Base-by-base conservation (phyloP, 2,113 vertebrate genomes). In the Romanogobio albipinnatus region DNA sequence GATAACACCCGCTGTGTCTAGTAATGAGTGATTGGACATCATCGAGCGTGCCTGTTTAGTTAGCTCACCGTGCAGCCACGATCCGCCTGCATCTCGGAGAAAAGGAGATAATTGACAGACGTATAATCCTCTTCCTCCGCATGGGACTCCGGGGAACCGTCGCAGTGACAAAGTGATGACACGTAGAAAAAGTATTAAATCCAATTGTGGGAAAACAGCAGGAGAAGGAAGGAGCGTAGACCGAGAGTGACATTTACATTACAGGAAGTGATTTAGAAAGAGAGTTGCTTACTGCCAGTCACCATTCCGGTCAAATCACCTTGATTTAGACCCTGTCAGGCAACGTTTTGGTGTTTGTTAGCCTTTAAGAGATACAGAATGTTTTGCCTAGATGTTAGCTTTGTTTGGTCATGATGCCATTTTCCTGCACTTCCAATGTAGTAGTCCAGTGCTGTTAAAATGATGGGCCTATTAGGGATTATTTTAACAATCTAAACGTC, bases 21-120 rank as follows among this genome's bases (percentile, higher is more conserved):
- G 80, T 89, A 86, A 86, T 87, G 77, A 82, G 74, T 74, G 64
- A 84, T 77, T 68, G 59, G 68, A 86, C 9, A 59, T 83, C 82
- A 75, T 26, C 5, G 81, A 85, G 71, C 22, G n/a, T 1, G 51
- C 22, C 17, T 82, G 71, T 89, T 84, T 70, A 82, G 82, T 80
- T 64, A 74, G 78, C 64, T 74, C 33, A 6, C n/a, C 74, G 56
- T 49, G 45, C 29, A 15, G 74, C 58, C 1, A n/a, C 58, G 71
- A 82, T 87, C 84, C 81, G 22, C 61, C 36, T 36, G 68, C 56
- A 47, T 83, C 79, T 56, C 11, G 47, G n/a, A 73, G 73, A 77
- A 83, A 74, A 79, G 62, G 36, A 82, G 87, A 86, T 87, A 82
- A 89, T 78, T 89, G 83, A 89, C 89, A 86, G 70, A 84, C 56